Base-by-base conservation (phyloP, 1,140 invertebrate species). In the Diorhabda carinulata region DNA sequence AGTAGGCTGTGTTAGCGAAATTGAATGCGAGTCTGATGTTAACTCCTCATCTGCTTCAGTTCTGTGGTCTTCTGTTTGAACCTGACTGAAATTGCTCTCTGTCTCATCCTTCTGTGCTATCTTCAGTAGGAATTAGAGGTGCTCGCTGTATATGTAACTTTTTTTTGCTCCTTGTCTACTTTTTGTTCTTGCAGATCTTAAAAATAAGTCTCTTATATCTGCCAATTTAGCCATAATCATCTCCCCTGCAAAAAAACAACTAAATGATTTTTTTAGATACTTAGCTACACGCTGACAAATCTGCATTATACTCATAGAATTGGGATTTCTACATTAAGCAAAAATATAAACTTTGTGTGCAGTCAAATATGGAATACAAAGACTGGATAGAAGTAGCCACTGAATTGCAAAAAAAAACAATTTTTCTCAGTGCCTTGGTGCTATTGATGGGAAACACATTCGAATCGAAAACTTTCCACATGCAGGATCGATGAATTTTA, bases 301-400 rank as follows among this genome's bases (percentile, higher is more conserved):
- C 72, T 80, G 63, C 74, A 78, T 71, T 75, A 77, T 67, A 76
- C n/a, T n/a, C n/a, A n/a, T n/a, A 77, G 73, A 73, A 74, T 78
- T 72, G 76, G 72, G 70, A 68, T 70, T 52, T 74, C 77, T 63
- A 80, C 77, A 58, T 70, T 74, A 63, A 72, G 71, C 61, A 65
- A 60, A 43, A 76, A 78, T 72, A 68, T 79, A 61, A 73, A 70
- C 43, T 68, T 74, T 69, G 76, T 79, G 10, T 79, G 75, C 59
- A 71, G 56, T 57, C 61, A 72, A 61, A 77, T 79, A 72, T 80
- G 77, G 78, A 68, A 63, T 41, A 56, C 57, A 72, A 77, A 25
- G 65, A 63, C 43, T 82, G 78, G 78, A n/a, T n/a, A 66, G 9
- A 71, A 70, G 68, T 74, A 67, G 79, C 73, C n/a, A 67, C 71